Base-by-base conservation (phyloP, 2,797 vertebrate species). In the Anolis apletophallus region DNA sequence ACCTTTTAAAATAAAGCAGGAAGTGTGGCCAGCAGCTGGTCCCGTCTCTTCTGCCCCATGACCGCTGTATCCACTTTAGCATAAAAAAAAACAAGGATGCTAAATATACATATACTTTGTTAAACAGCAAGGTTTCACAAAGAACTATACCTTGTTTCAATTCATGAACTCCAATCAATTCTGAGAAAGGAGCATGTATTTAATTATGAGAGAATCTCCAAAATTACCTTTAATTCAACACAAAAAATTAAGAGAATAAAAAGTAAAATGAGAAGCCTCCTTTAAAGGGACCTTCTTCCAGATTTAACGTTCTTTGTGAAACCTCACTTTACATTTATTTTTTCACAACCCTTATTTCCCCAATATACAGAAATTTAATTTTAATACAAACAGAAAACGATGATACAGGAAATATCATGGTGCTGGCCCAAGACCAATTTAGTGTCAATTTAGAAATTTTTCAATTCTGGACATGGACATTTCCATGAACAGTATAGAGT, bases 1-100 rank as follows among this genome's bases (percentile, higher is more conserved):
- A 99, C 98, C 98, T 99, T 99, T 98, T 98, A 97, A 97, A 98
- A 98, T 97, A 98, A 98, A 99, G 97, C 98, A 98, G 98, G 97
- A 98, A 97, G 97, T 96, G 98, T 97, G 97, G 97, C 96, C 97
- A 97, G 98, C 97, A 97, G 98, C 98, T 97, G 98, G 98, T 99
- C 98, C 98, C 97, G 98, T 96, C 96, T 99, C 98, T 98, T 99
- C 98, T 95, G 97, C 97, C 98, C 98, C 97, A 97, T 97, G 97
- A 97, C 97, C 98, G 98, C 97, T 98, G 98, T 98, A 97, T 99
- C 98, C 98, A 99, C 98, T 99, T 99, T 97, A 99, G 98, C 98
- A 99, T 98, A 98, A 99, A 99, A 97, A 98, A 98, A 99, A 98
- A 99, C 97, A 99, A 98, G 97, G 98, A 97, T 97, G 97, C 99